Conservation (phyloP, 2,797 vertebrate genomes). For the Channallabes apus region DNA sequence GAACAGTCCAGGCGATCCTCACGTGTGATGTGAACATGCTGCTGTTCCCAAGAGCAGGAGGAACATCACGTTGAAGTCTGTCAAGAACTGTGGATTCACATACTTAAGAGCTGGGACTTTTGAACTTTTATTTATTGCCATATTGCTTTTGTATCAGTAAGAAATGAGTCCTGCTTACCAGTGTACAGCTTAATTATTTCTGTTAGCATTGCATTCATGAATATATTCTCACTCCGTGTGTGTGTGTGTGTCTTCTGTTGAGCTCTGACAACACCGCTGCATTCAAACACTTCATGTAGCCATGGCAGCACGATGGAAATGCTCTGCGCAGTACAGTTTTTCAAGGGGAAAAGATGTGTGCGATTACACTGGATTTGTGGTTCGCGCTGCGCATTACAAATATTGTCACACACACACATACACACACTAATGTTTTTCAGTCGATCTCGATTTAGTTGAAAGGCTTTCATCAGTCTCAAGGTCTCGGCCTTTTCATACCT, state of each 20-base stretch:
- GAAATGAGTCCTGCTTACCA: not conserved
- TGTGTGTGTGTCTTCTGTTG: slow-evolving; percentile 10
- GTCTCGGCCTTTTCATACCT: slow-evolving; percentile 43
- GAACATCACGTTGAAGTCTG: no score
- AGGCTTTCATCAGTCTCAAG: slow-evolving; percentile 51
- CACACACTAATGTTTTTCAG: not conserved
- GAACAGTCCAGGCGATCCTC: no score
- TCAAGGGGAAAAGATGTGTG: slow-evolving; percentile 1
- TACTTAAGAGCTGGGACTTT: no score
- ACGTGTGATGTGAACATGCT: no score
- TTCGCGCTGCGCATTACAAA: not conserved
- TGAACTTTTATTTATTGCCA: not conserved
- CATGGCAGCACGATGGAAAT: slow-evolving; percentile 45
- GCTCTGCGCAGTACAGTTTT: slow-evolving; percentile 29
- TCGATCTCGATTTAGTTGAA: not conserved
- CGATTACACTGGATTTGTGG: not conserved
- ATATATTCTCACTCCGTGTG: not conserved
- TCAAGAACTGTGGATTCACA: no score
- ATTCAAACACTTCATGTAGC: slow-evolving; percentile 43
- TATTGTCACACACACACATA: not conserved
- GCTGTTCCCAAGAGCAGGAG: no score
- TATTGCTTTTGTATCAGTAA: no score
- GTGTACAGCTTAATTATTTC: not conserved
- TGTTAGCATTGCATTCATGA: not conserved
- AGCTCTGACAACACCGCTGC: slow-evolving; percentile 24